These are phyloP conservation scores for Athalia rosae DNA, from an alignment of 2,888 invertebrate genomes.

Conservation along the genomic window DNA sequence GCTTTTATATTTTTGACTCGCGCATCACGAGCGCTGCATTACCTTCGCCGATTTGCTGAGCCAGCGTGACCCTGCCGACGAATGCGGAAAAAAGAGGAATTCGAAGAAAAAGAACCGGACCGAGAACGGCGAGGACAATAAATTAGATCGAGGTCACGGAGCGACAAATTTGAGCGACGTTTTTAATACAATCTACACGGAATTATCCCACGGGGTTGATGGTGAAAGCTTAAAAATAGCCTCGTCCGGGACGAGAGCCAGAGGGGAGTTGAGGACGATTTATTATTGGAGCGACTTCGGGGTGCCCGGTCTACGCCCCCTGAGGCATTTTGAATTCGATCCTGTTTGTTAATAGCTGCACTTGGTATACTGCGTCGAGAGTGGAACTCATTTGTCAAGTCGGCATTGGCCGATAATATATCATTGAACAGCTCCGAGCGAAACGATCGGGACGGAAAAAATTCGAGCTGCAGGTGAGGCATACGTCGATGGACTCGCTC, in stretches of 20 bases:
- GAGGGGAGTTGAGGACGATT: conserved; percentile 27
- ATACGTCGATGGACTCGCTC: neutral
- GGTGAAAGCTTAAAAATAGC: neutral
- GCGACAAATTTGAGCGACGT: too few relatives aligned
- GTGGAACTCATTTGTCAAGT: conserved; percentile 35
- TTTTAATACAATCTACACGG: too few relatives aligned
- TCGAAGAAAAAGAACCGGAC: neutral
- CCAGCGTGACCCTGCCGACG: conserved; percentile 15
- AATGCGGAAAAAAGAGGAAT: neutral
- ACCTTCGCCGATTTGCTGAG: conserved; percentile 22
- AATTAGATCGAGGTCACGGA: too few relatives aligned
- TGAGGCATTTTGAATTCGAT: conserved; percentile 25
- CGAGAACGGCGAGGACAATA: too few relatives aligned
- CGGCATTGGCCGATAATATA: conserved; percentile 29
- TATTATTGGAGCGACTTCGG: conserved; percentile 25
- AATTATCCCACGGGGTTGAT: too few relatives aligned
- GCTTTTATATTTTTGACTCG: conserved; percentile 27
- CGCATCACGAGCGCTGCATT: conserved; percentile 10
- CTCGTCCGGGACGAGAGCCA: neutral
- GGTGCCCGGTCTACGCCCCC: conserved; percentile 27
- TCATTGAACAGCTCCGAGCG: conserved; percentile 10
- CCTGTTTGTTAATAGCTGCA: conserved; percentile 43
- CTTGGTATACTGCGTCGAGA: conserved; percentile 9
- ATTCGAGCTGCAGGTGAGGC: conserved; percentile 9
- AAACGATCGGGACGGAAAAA: neutral